A percentile compares a stretch with the other conserved stretches of the same genome.
phyloP scores from a whole-genome alignment of 2,888 invertebrate species.

The Pollenia griseotomentosa region DNA sequence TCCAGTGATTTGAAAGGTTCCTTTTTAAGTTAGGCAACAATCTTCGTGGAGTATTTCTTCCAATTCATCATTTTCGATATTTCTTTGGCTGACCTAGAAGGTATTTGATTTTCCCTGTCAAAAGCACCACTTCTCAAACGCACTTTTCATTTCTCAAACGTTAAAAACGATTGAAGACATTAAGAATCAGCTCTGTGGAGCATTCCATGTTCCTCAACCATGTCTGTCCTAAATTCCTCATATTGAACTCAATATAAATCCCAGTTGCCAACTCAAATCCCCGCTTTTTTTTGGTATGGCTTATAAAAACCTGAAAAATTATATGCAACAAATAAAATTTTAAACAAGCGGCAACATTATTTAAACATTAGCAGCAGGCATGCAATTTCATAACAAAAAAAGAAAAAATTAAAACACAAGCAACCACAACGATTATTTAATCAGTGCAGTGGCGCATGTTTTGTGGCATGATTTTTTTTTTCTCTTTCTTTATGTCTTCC shows the following conservation, averaged over 20 bases:
- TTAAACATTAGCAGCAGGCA: slow-evolving; percentile 64
- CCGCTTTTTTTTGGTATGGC: not conserved
- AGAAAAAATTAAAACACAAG: not conserved
- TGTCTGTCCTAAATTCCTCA: too few relatives aligned
- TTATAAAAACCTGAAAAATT: slow-evolving; percentile 47
- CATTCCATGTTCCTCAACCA: too few relatives aligned
- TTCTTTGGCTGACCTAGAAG: too few relatives aligned
- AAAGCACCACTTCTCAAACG: too few relatives aligned
- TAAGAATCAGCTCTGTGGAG: too few relatives aligned
- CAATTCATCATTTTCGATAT: too few relatives aligned
- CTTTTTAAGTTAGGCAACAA: too few relatives aligned
- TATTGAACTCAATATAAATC: not conserved
- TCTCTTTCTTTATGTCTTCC: slow-evolving; percentile 4
- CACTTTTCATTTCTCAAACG: too few relatives aligned
- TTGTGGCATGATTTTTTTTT: slow-evolving; percentile 57
- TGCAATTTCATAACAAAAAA: slow-evolving; percentile 45
- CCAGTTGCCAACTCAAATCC: not conserved
- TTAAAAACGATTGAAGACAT: too few relatives aligned
- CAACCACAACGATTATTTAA: slow-evolving; percentile 67
- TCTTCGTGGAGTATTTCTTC: too few relatives aligned
- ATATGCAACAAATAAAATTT: slow-evolving; percentile 40
- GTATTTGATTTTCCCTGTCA: too few relatives aligned
- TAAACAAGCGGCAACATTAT: slow-evolving; percentile 35
- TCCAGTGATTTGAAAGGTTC: too few relatives aligned
- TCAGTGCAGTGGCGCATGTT: slow-evolving; percentile 73